Evolutionary conservation across 2,113 vertebrate species (phyloP).

Genomic region (Dicerorhinus sumatrensis): DNA sequence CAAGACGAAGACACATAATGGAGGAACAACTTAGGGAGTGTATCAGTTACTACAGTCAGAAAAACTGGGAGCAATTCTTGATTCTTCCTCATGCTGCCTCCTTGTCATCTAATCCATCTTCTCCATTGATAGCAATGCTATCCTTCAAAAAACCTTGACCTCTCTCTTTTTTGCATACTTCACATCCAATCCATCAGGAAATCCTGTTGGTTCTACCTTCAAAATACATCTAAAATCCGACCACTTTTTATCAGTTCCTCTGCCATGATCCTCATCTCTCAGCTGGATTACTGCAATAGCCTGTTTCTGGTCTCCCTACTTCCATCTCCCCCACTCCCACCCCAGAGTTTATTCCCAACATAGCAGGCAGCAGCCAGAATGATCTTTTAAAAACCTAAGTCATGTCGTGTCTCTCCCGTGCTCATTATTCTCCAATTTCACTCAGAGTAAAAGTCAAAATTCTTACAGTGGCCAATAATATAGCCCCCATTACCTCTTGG

Average conservation of each 20-base stretch:
- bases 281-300: not conserved
- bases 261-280: not conserved
- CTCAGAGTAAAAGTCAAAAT: not conserved
- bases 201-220: not conserved
- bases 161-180: not conserved
- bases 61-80: constrained; percentile 18
- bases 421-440: not conserved
- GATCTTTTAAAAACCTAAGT: not conserved
- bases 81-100: not conserved
- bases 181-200: not conserved
- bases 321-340: not conserved
- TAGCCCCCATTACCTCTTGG: not conserved
- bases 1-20: constrained; percentile 41
- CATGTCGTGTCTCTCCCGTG: not conserved
- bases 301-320: not conserved
- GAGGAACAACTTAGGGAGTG: not conserved
- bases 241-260: not conserved
- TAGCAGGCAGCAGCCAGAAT: not conserved
- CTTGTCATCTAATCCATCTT: not conserved
- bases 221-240: not conserved
- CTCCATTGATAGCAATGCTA: not conserved
- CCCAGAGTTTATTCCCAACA: not conserved
- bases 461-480: not conserved
- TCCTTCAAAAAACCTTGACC: not conserved
- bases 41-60: not conserved